Evolutionary conservation across 2,888 invertebrate genomes (phyloP).

Genomic region (Athetis lepigone): DNA sequence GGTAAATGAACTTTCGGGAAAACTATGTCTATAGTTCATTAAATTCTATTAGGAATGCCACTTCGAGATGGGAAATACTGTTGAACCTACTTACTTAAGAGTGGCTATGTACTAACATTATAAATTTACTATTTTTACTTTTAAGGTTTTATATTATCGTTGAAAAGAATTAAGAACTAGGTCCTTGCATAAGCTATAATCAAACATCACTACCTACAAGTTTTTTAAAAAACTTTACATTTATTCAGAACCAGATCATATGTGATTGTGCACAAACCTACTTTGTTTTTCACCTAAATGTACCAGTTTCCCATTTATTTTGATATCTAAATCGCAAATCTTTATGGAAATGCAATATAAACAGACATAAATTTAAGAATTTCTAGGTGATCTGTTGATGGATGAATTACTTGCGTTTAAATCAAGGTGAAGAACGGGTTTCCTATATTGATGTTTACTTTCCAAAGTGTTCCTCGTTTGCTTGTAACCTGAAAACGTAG

Average conservation of each 20-base stretch:
- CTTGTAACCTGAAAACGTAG: constrained; percentile 14
- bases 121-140: too few relatives aligned
- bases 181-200: neutral
- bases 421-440: constrained; percentile 42
- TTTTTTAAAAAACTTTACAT: neutral
- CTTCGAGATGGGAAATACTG: too few relatives aligned
- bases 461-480: constrained; percentile 1
- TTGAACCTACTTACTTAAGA: neutral
- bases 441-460: constrained; percentile 34
- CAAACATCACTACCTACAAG: neutral
- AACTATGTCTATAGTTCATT: neutral
- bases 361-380: constrained; percentile 48
- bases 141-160: too few relatives aligned
- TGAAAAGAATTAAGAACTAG: constrained; percentile 5
- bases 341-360: constrained; percentile 40
- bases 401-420: constrained; percentile 42
- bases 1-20: constrained; percentile 20
- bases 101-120: too few relatives aligned
- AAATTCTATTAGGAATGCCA: too few relatives aligned
- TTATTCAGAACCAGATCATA: neutral
- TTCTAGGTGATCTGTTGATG: constrained; percentile 31
- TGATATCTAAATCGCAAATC: constrained; percentile 27
- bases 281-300: constrained; percentile 22
- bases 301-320: constrained; percentile 39
- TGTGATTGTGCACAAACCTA: neutral